Percentiles rank a stretch among this genome's conserved stretches.
Evolutionary conservation across 2,888 invertebrate genomes (phyloP).

Genomic region (Drosophila sordidapex): DNA sequence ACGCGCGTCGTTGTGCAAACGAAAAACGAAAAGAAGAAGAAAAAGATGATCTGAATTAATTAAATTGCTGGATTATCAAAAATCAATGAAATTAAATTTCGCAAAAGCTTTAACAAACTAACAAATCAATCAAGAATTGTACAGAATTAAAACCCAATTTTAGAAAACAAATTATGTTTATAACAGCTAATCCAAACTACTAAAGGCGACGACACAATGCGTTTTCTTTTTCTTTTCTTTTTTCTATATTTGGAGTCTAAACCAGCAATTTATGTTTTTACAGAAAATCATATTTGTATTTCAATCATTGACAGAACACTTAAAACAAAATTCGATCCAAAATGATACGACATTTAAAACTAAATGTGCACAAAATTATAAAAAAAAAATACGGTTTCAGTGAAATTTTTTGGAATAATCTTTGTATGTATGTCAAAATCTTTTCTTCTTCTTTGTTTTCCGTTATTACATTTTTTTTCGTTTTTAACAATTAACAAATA

Average conservation of each 20-base stretch:
- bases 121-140: slow-evolving; percentile 10
- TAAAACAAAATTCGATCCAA: slow-evolving; percentile 27
- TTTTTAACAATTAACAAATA: neutral
- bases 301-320: slow-evolving; percentile 69
- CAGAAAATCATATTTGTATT: slow-evolving; percentile 17
- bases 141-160: slow-evolving; percentile 22
- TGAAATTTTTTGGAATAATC: neutral
- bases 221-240: slow-evolving; percentile 16
- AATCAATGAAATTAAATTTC: slow-evolving; percentile 52
- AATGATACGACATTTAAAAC: slow-evolving; percentile 40
- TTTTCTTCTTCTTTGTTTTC: neutral
- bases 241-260: slow-evolving; percentile 43
- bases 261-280: slow-evolving; percentile 73
- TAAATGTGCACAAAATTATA: slow-evolving; percentile 9
- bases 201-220: slow-evolving; percentile 70
- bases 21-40: slow-evolving; percentile 76
- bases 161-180: slow-evolving; percentile 2
- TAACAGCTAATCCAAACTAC: slow-evolving; percentile 43
- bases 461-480: neutral
- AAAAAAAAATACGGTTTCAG: neutral
- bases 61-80: slow-evolving; percentile 83
- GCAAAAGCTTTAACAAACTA: slow-evolving; percentile 46
- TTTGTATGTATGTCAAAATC: neutral
- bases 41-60: slow-evolving; percentile 75
- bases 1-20: slow-evolving; percentile 68